phyloP scores from a whole-genome alignment of 2,113 vertebrate species.

The Formicarius rufipectus region DNA sequence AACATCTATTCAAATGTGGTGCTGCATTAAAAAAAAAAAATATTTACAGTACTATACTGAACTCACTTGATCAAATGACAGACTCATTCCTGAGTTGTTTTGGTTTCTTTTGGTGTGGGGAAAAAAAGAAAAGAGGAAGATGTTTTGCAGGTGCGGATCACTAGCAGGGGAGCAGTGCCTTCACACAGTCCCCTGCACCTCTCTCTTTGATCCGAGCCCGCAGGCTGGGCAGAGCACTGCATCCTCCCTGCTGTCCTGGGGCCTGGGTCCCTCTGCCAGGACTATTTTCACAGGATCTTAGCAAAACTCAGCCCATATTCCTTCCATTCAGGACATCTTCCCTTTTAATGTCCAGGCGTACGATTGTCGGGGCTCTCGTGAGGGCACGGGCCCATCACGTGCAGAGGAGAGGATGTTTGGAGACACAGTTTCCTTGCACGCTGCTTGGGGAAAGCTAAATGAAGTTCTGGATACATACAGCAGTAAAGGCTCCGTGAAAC shows the following conservation, averaged over 20 bases:
- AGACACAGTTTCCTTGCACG: rapidly evolving
- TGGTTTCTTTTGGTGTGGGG: not conserved
- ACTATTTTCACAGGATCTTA: not conserved
- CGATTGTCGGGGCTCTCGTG: rapidly evolving
- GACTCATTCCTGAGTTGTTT: not conserved
- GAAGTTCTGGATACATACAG: not conserved
- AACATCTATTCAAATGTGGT: not conserved
- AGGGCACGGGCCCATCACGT: rapidly evolving
- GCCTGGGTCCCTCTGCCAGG: not conserved
- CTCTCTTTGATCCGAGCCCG: rapidly evolving
- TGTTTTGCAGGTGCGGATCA: not conserved
- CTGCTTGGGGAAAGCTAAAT: rapidly evolving
- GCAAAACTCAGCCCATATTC: not conserved
- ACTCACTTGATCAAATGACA: not conserved
- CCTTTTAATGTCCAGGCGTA: not conserved
- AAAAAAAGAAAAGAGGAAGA: not conserved
- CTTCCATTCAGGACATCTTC: not conserved
- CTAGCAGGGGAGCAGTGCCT: not conserved
- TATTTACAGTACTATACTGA: not conserved
- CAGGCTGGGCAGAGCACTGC: not conserved
- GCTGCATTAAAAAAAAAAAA: not conserved
- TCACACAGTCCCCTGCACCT: not conserved
- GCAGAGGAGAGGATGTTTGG: not conserved
- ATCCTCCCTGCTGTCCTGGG: not conserved
- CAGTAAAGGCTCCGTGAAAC: rapidly evolving